Evolutionary conservation across 2,888 invertebrate genomes (phyloP).

Genomic region (Diloba caeruleocephala): DNA sequence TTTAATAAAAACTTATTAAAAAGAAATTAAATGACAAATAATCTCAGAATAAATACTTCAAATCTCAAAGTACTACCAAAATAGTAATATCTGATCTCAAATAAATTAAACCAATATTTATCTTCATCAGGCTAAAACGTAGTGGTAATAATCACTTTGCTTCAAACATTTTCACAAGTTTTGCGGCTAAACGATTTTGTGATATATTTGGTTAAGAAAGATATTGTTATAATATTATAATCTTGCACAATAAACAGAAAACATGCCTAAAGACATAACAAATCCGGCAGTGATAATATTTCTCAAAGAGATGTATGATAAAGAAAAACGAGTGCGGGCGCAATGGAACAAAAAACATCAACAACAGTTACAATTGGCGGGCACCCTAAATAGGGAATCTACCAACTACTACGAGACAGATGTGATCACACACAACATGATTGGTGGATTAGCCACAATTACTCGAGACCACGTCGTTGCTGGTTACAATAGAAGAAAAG

Average conservation of each 20-base stretch:
- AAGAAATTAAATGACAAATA: no score
- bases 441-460: constrained; percentile 63
- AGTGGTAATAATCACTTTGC: no score
- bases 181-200: no score
- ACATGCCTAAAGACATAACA: constrained; percentile 69
- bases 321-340: constrained; percentile 65
- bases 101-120: no score
- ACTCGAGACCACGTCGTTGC: constrained; percentile 65
- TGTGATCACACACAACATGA: constrained; percentile 66
- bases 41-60: no score
- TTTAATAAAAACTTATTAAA: no score
- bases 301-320: constrained; percentile 69
- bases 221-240: not conserved
- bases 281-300: constrained; percentile 69
- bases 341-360: constrained; percentile 68
- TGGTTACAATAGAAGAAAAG: constrained; percentile 58
- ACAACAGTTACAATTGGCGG: constrained; percentile 61
- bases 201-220: not conserved
- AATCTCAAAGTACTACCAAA: no score
- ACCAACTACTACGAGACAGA: constrained; percentile 69
- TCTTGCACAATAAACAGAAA: constrained; percentile 3
- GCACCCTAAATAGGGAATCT: constrained; percentile 64
- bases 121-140: no score
- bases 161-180: no score
- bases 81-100: no score